Base-by-base conservation (phyloP, 1,140 invertebrate species). In the Temnothorax nylanderi region DNA sequence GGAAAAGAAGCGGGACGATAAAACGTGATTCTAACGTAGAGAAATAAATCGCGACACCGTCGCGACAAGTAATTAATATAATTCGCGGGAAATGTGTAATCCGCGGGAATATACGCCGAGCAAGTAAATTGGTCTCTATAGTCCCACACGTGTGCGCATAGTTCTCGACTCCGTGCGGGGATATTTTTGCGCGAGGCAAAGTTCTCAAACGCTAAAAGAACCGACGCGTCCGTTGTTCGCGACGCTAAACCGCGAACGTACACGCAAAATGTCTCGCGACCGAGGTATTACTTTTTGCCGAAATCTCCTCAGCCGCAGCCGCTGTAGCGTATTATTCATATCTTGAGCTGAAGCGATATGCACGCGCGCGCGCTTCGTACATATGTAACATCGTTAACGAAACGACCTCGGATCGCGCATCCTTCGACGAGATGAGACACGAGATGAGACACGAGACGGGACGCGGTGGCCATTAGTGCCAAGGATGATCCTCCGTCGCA, bases 371-470 rank as follows among this genome's bases (percentile, higher is more conserved):
- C 18, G 3, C 8, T 3, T 60, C 18, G 41, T 74, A 54, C 82
- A 65, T 78, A 67, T 44, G 75, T 80, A 78, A 16, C 26, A n/a
- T 60, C 69, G 41, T 84, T 84, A 84, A 62, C 80, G 69, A 62
- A 47, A 84, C 69, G 69, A 82, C 32, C 69, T 74, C 13, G 41
- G 41, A 74, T 82, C 51, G 67, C 7, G 67, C 41, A 84, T 74
- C 67, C 69, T 84, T 84, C 80, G 80, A 82, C 41, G 51, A 67
- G 65, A 72, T 49, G 80, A 72, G 69, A 74, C 54, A 82, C 41
- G 51, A 67, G 65, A 72, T 49, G 80, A 72, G 69, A 74, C 54
- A 26, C 26, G 26, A 26, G 69, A 74, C 54, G 80, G 69, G 32
- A 60, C 10, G 74, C 44, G 56, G 13, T 60, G 69, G 69, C 69